These are phyloP conservation scores for Distichodus sexfasciatus DNA, from an alignment of 2,797 vertebrate species.

Conservation along the genomic window DNA sequence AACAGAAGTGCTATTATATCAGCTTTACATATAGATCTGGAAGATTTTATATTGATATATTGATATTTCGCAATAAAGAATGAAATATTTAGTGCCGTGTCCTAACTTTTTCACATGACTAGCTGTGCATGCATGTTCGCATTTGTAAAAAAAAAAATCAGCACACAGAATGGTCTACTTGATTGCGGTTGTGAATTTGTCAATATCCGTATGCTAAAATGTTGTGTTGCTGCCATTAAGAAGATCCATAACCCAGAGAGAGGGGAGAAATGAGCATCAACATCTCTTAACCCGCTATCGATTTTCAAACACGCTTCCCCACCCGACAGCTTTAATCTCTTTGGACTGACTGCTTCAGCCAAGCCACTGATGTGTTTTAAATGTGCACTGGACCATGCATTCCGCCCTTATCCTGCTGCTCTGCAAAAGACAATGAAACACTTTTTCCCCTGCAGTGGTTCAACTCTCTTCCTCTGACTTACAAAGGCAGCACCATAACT, in stretches of 20 bases:
- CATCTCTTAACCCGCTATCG: constrained; percentile 6
- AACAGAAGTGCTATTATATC: too few relatives aligned
- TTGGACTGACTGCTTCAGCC: neutral
- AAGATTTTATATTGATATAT: too few relatives aligned
- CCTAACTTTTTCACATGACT: too few relatives aligned
- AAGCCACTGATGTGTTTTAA: neutral
- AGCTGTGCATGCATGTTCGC: neutral
- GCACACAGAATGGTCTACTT: neutral
- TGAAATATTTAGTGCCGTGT: neutral
- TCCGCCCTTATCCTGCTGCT: too few relatives aligned
- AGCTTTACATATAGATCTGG: too few relatives aligned
- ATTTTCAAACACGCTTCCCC: constrained; percentile 13
- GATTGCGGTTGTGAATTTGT: neutral
- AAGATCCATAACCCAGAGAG: neutral
- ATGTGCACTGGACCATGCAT: neutral
- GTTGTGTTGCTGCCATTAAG: neutral
- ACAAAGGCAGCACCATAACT: too few relatives aligned
- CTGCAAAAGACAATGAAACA: too few relatives aligned
- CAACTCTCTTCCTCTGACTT: too few relatives aligned
- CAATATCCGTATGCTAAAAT: constrained; percentile 1
- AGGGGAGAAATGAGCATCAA: neutral
- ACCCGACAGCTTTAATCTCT: neutral
- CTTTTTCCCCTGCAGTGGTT: too few relatives aligned
- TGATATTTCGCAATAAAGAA: too few relatives aligned
- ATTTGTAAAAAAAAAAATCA: constrained; percentile 9